Evolutionary conservation across 2,888 invertebrate genomes (phyloP).

Genomic region (Atherix ibis): DNA sequence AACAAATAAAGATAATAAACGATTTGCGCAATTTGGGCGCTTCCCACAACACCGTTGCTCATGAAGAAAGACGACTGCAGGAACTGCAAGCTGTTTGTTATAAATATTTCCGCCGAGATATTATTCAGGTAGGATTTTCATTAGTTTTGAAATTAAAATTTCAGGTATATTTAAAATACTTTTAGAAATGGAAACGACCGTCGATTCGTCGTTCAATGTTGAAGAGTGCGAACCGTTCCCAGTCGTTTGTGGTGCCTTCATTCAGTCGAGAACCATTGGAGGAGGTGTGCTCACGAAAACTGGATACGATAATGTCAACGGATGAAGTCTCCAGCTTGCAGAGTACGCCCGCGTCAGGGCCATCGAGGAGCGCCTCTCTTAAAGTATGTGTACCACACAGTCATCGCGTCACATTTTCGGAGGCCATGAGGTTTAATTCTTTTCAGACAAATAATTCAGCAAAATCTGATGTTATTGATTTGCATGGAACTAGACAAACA

Average conservation of each 20-base stretch:
- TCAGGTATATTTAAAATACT: not conserved
- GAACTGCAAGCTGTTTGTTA: constrained; percentile 89
- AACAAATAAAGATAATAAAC: constrained; percentile 89
- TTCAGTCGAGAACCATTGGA: constrained; percentile 45
- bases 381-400: constrained; percentile 35
- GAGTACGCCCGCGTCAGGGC: constrained; percentile 56
- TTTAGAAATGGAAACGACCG: constrained; percentile 28
- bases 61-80: constrained; percentile 79
- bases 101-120: constrained; percentile 83
- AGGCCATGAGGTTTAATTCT: constrained; percentile 24
- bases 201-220: constrained; percentile 32
- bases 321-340: constrained; percentile 29
- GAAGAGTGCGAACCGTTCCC: constrained; percentile 49
- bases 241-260: constrained; percentile 58
- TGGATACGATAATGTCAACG: constrained; percentile 30
- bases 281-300: constrained; percentile 27
- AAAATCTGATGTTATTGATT: not conserved
- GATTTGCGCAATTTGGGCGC: constrained; percentile 80
- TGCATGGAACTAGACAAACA: constrained; percentile 40
- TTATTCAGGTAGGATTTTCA: constrained; percentile 74
- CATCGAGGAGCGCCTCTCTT: constrained; percentile 54
- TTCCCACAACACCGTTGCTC: constrained; percentile 76
- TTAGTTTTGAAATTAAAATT: constrained; percentile 1
- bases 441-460: not conserved
- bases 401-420: constrained; percentile 30